These are phyloP conservation scores for Picus viridis DNA, from an alignment of 2,797 vertebrate genomes.

Conservation along the genomic window DNA sequence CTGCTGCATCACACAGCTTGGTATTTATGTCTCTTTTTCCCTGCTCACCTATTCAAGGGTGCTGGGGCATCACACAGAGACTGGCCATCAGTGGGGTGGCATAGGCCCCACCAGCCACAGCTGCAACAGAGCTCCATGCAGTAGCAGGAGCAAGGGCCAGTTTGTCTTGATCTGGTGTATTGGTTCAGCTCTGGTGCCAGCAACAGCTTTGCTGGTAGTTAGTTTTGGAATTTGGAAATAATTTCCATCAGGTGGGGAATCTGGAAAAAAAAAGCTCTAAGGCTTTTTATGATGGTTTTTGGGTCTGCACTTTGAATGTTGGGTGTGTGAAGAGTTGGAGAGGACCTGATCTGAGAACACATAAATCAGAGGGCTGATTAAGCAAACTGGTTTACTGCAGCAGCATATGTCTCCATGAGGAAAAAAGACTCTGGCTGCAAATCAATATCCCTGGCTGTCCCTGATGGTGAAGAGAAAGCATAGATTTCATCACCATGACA, in stretches of 20 bases:
- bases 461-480: background rate
- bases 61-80: accelerated
- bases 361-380: background rate
- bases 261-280: background rate
- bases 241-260: background rate
- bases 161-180: background rate
- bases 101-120: background rate
- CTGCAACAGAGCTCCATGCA: background rate
- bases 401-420: background rate
- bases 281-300: background rate
- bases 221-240: background rate
- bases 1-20: too few relatives aligned
- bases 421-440: background rate
- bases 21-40: background rate
- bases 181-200: background rate
- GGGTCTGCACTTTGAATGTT: background rate
- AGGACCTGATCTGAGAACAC: background rate
- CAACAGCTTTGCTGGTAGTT: background rate
- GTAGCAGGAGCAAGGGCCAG: background rate
- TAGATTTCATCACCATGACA: background rate
- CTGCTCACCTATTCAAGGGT: background rate
- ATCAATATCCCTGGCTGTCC: background rate
- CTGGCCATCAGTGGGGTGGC: background rate
- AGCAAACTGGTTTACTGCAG: background rate
- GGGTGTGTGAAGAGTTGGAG: background rate